Evolutionary conservation across 2,113 vertebrate genomes (phyloP).

Genomic region (Jacana jacana): DNA sequence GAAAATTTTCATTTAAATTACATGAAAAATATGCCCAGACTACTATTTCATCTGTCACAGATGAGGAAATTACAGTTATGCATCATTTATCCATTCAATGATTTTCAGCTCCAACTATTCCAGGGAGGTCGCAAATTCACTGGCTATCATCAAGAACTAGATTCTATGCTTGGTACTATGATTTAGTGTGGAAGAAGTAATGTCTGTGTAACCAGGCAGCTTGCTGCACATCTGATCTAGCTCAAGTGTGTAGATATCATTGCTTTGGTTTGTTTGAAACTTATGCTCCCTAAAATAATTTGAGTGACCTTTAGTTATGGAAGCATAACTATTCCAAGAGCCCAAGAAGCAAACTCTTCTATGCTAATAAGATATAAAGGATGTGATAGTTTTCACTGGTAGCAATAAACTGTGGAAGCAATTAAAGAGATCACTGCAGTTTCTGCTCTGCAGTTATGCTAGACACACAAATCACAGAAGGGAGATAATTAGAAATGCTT

Average conservation of each 20-base stretch:
- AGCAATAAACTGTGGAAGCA: not conserved
- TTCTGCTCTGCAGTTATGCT: not conserved
- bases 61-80: not conserved
- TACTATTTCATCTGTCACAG: not conserved
- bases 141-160: not conserved
- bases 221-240: not conserved
- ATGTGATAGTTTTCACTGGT: not conserved
- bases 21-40: not conserved
- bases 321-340: not conserved
- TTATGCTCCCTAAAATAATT: conserved; percentile 11
- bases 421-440: not conserved
- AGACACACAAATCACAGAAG: not conserved
- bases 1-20: not conserved
- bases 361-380: not conserved
- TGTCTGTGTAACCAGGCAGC: not conserved
- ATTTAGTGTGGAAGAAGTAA: conserved; percentile 4
- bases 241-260: not conserved
- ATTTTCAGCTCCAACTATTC: not conserved
- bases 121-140: conserved; percentile 32
- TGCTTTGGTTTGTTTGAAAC: not conserved
- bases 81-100: not conserved
- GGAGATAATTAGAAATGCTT: not conserved
- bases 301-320: not conserved
- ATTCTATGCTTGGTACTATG: not conserved
- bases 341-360: not conserved